Evolutionary conservation across 2,797 vertebrate species (phyloP).

Genomic region (Thaleichthys pacificus): DNA sequence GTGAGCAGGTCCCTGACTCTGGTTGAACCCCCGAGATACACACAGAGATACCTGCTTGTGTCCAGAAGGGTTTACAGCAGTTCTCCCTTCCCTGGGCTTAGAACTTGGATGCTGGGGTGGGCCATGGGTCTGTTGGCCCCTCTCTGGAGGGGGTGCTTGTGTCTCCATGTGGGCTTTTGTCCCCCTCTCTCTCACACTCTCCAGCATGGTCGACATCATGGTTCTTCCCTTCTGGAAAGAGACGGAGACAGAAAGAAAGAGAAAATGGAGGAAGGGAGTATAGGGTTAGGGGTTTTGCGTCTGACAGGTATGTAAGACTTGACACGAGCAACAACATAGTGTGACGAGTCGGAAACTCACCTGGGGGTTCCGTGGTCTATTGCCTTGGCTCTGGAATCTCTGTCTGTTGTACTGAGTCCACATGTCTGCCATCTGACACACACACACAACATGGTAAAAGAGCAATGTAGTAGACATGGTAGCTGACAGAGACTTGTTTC

Average conservation of each 20-base stretch:
- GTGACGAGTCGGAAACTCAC: neutral
- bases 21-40: neutral
- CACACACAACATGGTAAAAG: neutral
- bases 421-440: constrained; percentile 6
- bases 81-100: neutral
- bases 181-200: neutral
- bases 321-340: too few relatives aligned
- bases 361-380: neutral
- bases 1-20: neutral
- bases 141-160: neutral
- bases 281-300: too few relatives aligned
- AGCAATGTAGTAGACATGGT: neutral
- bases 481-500: neutral
- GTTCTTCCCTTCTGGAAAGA: neutral
- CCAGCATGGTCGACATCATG: neutral
- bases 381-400: neutral
- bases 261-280: neutral
- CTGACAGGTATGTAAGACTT: too few relatives aligned
- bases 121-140: neutral
- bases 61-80: neutral
- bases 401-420: constrained; percentile 5
- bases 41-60: neutral
- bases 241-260: neutral
- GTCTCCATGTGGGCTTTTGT: neutral
- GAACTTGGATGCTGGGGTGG: neutral